Percentiles rank a stretch among this genome's conserved stretches.
Conservation (phyloP, 2,888 invertebrate species). For the Rutpela maculata region DNA sequence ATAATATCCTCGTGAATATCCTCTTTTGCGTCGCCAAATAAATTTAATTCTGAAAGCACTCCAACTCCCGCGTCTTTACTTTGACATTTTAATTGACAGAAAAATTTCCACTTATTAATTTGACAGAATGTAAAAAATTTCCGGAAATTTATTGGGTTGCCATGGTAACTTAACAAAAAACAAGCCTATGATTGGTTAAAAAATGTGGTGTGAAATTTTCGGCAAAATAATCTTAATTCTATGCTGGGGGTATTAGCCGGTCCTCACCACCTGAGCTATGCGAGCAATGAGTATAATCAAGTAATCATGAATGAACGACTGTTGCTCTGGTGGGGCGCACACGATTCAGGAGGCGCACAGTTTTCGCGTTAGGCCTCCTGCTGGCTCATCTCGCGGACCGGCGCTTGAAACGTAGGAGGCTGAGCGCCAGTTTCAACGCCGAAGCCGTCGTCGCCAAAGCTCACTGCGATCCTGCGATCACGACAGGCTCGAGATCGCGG, state of each 20-base stretch:
- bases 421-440: constrained; percentile 47
- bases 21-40: too few relatives aligned
- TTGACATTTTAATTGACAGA: too few relatives aligned
- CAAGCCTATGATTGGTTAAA: too few relatives aligned
- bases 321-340: constrained; percentile 19
- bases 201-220: too few relatives aligned
- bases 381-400: constrained; percentile 23
- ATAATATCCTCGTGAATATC: too few relatives aligned
- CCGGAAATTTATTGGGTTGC: too few relatives aligned
- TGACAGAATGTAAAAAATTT: too few relatives aligned
- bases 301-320: constrained; percentile 37
- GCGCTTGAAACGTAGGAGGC: constrained; percentile 39
- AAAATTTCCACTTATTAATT: too few relatives aligned
- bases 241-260: background rate
- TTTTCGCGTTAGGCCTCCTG: constrained; percentile 25
- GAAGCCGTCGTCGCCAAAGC: constrained; percentile 42
- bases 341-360: constrained; percentile 9
- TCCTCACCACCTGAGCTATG: background rate
- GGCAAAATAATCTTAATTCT: too few relatives aligned
- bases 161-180: too few relatives aligned
- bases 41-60: too few relatives aligned
- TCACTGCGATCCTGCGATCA: constrained; percentile 39
- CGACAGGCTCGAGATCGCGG: constrained; percentile 24
- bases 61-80: too few relatives aligned
- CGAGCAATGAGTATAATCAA: constrained; percentile 4